Percentiles rank a stretch among this genome's conserved stretches.
phyloP scores from a whole-genome alignment of 1,140 invertebrate genomes.

The Stenopsyche tienmushanensis region DNA sequence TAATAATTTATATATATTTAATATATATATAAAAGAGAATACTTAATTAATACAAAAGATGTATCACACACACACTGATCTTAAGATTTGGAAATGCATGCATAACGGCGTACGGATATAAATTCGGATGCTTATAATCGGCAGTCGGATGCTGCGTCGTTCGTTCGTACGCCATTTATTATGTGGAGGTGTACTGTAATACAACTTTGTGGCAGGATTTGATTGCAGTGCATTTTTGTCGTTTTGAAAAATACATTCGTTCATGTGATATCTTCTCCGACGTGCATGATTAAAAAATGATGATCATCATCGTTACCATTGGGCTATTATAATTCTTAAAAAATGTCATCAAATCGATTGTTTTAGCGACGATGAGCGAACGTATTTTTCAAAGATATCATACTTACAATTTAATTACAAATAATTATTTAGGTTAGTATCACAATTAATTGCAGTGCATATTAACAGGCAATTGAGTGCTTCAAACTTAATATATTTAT shows the following conservation, averaged over 20 bases:
- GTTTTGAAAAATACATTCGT: slow-evolving; percentile 41
- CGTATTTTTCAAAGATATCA: slow-evolving; percentile 36
- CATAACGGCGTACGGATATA: not conserved
- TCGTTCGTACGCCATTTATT: not conserved
- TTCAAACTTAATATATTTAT: slow-evolving; percentile 35
- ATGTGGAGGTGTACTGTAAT: slow-evolving; percentile 25
- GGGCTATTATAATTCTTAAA: not conserved
- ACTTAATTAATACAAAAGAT: slow-evolving; percentile 36
- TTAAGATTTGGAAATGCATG: no score
- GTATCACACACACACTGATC: slow-evolving; percentile 29
- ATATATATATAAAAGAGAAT: slow-evolving; percentile 34
- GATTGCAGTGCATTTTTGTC: slow-evolving; percentile 36
- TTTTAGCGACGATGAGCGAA: slow-evolving; percentile 29
- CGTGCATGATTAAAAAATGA: not conserved
- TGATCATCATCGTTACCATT: no score
- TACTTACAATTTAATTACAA: slow-evolving; percentile 31
- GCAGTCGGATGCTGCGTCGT: no score
- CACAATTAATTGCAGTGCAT: slow-evolving; percentile 43
- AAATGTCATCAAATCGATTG: not conserved
- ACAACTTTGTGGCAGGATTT: slow-evolving; percentile 42
- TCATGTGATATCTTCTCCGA: no score
- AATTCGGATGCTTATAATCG: no score
- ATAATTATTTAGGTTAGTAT: slow-evolving; percentile 41
- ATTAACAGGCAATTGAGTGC: slow-evolving; percentile 42
- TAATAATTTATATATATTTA: slow-evolving; percentile 25